Conservation (phyloP, 2,888 invertebrate genomes). For the Callyntrura guangdongensis region DNA sequence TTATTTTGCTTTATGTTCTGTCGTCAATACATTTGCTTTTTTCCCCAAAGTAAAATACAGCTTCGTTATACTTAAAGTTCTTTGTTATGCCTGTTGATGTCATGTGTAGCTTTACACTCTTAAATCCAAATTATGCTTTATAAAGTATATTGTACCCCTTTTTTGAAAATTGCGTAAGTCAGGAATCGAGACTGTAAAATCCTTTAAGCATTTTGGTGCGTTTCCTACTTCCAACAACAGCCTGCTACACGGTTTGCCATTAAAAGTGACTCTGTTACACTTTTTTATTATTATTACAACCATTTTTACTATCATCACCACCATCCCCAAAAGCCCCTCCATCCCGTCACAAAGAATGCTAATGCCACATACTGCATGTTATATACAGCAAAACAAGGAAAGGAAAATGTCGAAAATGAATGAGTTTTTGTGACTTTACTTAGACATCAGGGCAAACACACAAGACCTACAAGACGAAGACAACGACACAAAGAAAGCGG, state of each 20-base stretch:
- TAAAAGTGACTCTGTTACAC: conserved; percentile 33
- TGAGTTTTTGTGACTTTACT: no score
- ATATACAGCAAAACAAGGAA: no score
- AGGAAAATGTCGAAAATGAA: conserved; percentile 46
- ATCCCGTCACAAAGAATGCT: no score
- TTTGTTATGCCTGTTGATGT: conserved; percentile 19
- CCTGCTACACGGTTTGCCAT: conserved; percentile 2
- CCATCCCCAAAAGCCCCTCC: not conserved
- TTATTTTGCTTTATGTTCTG: not conserved
- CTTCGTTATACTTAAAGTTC: no score
- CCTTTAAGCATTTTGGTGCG: conserved; percentile 22
- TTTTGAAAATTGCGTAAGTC: conserved; percentile 53
- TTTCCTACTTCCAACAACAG: not conserved
- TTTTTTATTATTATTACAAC: conserved; percentile 15
- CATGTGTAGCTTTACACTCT: no score
- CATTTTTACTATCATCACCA: conserved; percentile 22
- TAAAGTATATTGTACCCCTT: not conserved
- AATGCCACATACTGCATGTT: no score
- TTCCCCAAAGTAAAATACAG: no score
- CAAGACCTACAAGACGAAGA: not conserved
- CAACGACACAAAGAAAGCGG: not conserved
- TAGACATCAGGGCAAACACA: no score
- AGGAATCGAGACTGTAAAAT: not conserved
- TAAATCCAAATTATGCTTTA: no score
- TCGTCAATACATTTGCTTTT: no score